Evolutionary conservation across 2,797 vertebrate species (phyloP), one percentile per base, ranked within the genome.

Genomic region (Enteromius fasciolatus): DNA sequence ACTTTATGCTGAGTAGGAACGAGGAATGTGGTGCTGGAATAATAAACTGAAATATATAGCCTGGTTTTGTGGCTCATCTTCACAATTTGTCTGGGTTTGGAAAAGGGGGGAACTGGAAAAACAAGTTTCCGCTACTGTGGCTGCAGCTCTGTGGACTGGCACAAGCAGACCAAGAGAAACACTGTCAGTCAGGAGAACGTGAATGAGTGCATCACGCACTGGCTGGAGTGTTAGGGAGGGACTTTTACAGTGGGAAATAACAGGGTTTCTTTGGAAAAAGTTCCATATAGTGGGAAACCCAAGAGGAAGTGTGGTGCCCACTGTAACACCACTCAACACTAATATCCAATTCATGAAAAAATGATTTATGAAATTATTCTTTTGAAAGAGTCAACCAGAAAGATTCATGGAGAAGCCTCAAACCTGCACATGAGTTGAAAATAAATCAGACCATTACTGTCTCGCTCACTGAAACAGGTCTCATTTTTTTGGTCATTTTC

Each of bases 61-160:
- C 87, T 78, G 86, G 84, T 85, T 90, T 87, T 87, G 88, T 85
- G 87, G 92, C 77, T 85, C 83, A 84, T 81, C 83, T 73, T 78
- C 52, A 67, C 77, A 84, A 33, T 85, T 88, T 63, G 64, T 84
- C 72, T 84, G 85, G 81, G 76, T 86, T 68, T 68, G 54, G 69
- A 57, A 63, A 72, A 66, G 10, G 20, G n/a, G 25, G 76, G 66
- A 74, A 76, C 76, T 79, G 81, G 81, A 83, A 82, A 74, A 76
- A 85, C 72, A 73, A 72, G 36, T n/a, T 72, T 33, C 48, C 9
- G 31, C n/a, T 50, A 8, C 73, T 64, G 28, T 52, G 20, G 41
- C 70, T 18, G 46, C 39, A 57, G 23, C 31, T 31, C 18, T 33
- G 68, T 52, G 54, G 67, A 48, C 46, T 74, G 76, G 81, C 81